Percentiles rank a stretch among this genome's conserved stretches.
Conservation (phyloP, 1,140 invertebrate species). For the Tribolium madens region DNA sequence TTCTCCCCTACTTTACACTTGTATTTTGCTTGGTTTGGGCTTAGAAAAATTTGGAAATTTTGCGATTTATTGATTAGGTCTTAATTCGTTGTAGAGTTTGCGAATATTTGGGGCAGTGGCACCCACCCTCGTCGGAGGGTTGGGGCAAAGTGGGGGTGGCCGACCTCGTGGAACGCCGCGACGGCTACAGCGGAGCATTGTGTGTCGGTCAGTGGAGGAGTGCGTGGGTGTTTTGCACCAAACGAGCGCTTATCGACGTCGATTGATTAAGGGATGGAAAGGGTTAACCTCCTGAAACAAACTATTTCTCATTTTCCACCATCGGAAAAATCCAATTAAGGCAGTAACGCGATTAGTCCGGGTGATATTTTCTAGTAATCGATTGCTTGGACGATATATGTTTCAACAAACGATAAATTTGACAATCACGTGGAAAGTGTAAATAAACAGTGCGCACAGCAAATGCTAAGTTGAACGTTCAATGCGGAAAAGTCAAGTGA, state of each 20-base stretch:
- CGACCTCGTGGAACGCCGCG: slow-evolving; percentile 43
- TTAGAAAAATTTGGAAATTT: neutral
- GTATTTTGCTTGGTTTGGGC: too few species aligned
- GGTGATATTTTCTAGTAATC: neutral
- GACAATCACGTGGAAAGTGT: slow-evolving; percentile 30
- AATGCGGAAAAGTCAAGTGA: slow-evolving; percentile 19
- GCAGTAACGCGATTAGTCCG: too few species aligned
- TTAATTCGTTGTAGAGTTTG: neutral
- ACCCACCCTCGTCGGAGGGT: neutral
- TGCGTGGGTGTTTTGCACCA: neutral
- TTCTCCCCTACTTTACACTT: too few species aligned
- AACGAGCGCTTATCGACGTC: neutral
- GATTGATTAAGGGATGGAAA: slow-evolving; percentile 17
- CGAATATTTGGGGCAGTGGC: slow-evolving; percentile 19
- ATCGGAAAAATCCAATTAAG: too few species aligned
- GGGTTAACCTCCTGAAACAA: neutral
- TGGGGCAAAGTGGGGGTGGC: slow-evolving; percentile 9
- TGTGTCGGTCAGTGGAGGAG: slow-evolving; percentile 28
- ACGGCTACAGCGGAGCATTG: slow-evolving; percentile 6
- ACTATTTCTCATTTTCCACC: too few species aligned
- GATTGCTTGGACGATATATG: neutral
- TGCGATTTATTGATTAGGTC: neutral
- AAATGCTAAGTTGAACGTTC: neutral
- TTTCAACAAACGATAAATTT: slow-evolving; percentile 20
- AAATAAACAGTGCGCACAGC: slow-evolving; percentile 31